Percentiles rank a stretch among this genome's conserved stretches.
Conservation (phyloP, 2,797 vertebrate genomes). For the Darevskia nairensis region DNA sequence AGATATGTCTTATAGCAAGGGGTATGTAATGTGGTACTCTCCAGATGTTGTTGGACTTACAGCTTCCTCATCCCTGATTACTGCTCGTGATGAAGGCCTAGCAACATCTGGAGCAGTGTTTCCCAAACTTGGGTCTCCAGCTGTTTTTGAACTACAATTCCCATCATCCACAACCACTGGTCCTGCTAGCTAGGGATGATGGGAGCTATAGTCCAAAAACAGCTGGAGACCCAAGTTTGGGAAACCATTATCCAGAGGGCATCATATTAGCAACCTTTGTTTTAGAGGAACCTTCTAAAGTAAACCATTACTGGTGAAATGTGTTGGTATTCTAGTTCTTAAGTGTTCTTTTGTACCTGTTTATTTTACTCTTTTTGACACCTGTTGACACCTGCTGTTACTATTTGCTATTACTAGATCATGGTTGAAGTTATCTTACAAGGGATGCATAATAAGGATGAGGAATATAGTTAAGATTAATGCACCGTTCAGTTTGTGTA, state of each 20-base stretch:
- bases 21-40: too few relatives aligned
- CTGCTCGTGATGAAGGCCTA: too few relatives aligned
- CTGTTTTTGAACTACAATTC: too few relatives aligned
- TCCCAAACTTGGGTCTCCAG: too few relatives aligned
- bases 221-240: too few relatives aligned
- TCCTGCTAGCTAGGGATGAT: too few relatives aligned
- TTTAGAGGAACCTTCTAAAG: neutral
- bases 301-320: neutral
- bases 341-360: neutral
- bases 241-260: too few relatives aligned
- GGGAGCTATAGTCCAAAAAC: too few relatives aligned
- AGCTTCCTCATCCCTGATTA: too few relatives aligned
- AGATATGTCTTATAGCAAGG: neutral
- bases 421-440: neutral
- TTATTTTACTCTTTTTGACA: neutral
- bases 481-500: neutral
- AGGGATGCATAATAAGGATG: neutral
- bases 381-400: neutral
- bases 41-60: too few relatives aligned
- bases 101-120: too few relatives aligned
- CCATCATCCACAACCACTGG: too few relatives aligned
- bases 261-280: neutral
- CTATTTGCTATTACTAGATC: neutral
- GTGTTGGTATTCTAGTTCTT: neutral
- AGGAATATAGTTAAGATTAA: neutral